phyloP scores from a whole-genome alignment of 2,888 invertebrate genomes.

The Hybos culiciformis region DNA sequence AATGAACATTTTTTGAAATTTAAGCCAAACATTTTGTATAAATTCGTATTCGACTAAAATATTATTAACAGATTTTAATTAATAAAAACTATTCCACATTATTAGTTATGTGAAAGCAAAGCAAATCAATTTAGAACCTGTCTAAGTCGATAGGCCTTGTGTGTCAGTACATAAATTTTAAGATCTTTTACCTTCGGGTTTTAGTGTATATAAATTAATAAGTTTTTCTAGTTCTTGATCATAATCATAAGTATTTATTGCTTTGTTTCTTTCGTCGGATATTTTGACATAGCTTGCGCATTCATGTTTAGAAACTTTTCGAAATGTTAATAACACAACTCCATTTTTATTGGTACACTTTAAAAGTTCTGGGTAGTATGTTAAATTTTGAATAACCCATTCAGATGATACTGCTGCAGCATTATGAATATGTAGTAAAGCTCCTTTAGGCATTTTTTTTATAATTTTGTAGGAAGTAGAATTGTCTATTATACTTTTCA shows the following conservation, averaged over 20 bases:
- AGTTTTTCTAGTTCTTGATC: slow-evolving; percentile 41
- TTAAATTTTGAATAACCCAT: slow-evolving; percentile 39
- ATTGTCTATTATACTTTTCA: slow-evolving; percentile 37
- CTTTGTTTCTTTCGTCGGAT: slow-evolving; percentile 29
- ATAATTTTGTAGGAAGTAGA: slow-evolving; percentile 44
- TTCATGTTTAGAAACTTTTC: slow-evolving; percentile 14
- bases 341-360: slow-evolving; percentile 22
- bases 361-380: slow-evolving; percentile 33
- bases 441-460: slow-evolving; percentile 43
- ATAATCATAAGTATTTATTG: slow-evolving; percentile 35
- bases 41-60: slow-evolving; percentile 27
- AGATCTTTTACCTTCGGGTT: slow-evolving; percentile 33
- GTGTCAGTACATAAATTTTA: not conserved
- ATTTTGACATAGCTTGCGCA: slow-evolving; percentile 25
- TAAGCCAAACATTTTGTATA: slow-evolving; percentile 36
- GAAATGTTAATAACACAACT: slow-evolving; percentile 20
- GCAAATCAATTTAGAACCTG: no score
- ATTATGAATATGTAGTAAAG: slow-evolving; percentile 42
- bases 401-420: slow-evolving; percentile 38
- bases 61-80: not conserved
- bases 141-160: no score
- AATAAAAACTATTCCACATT: not conserved
- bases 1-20: slow-evolving; percentile 39
- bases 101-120: slow-evolving; percentile 4
- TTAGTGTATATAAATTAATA: slow-evolving; percentile 43